Conservation (phyloP, 2,888 invertebrate genomes). For the Lycaena phlaeas region DNA sequence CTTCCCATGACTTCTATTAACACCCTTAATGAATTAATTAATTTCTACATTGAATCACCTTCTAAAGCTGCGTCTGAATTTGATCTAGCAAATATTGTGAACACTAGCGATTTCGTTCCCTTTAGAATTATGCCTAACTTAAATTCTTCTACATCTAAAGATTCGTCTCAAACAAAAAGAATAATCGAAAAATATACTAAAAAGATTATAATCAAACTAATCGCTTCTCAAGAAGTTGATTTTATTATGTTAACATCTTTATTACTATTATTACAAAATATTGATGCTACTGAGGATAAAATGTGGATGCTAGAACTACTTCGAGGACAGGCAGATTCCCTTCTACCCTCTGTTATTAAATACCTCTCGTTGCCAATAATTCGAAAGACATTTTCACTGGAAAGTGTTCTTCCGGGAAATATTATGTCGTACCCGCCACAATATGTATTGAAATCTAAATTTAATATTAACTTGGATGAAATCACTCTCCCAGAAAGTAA, state of each 20-base stretch:
- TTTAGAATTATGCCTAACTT: conserved; percentile 39
- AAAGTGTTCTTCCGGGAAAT: conserved; percentile 35
- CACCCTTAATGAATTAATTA: conserved; percentile 47
- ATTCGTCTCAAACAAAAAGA: conserved; percentile 14
- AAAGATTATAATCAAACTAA: conserved; percentile 42
- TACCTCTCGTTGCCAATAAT: conserved; percentile 42
- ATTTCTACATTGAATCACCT: conserved; percentile 29
- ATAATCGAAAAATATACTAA: conserved; percentile 31
- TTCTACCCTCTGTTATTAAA: conserved; percentile 34
- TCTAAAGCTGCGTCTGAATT: conserved; percentile 16
- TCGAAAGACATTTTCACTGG: conserved; percentile 39
- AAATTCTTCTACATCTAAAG: conserved; percentile 20
- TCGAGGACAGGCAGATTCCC: conserved; percentile 43
- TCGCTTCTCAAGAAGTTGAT: conserved; percentile 47
- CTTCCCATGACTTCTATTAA: conserved; percentile 51
- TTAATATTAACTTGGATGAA: conserved; percentile 55
- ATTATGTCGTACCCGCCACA: conserved; percentile 47
- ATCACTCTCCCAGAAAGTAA: conserved; percentile 52
- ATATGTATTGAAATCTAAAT: conserved; percentile 51
- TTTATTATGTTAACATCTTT: conserved; percentile 45
- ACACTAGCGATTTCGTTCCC: conserved; percentile 45
- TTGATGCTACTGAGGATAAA: conserved; percentile 30
- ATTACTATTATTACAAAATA: conserved; percentile 35
- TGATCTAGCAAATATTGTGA: conserved; percentile 24
- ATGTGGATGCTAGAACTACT: conserved; percentile 41